These are phyloP conservation scores for Tachysurus fulvidraco DNA, from an alignment of 2,113 vertebrate genomes.

Conservation along the genomic window DNA sequence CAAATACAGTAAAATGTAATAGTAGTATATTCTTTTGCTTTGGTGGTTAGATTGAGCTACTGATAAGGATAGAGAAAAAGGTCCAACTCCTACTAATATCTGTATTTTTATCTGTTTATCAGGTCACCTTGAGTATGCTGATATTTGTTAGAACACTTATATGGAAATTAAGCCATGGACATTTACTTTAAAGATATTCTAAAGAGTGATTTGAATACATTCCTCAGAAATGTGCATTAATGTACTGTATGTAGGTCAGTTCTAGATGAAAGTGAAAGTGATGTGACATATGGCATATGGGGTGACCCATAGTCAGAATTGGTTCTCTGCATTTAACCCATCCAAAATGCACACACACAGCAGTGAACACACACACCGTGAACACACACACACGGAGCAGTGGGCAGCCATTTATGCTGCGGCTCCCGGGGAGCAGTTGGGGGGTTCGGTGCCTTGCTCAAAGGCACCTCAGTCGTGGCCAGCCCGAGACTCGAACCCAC, in stretches of 20 bases:
- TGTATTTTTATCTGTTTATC: background rate
- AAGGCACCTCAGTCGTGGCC: too few relatives aligned
- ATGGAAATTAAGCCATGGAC: background rate
- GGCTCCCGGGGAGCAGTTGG: too few relatives aligned
- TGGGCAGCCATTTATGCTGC: too few relatives aligned
- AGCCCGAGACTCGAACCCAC: too few relatives aligned
- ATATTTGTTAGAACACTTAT: background rate
- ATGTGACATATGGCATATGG: too few relatives aligned
- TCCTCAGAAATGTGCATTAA: background rate
- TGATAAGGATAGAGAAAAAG: background rate
- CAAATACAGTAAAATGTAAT: background rate
- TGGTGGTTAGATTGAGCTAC: background rate
- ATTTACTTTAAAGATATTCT: background rate
- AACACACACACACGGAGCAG: too few relatives aligned
- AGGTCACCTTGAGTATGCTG: background rate
- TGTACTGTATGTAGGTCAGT: background rate
- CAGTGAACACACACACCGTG: too few relatives aligned
- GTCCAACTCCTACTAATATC: background rate
- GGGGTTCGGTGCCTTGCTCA: too few relatives aligned
- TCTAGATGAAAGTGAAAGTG: too few relatives aligned
- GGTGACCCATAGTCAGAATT: too few relatives aligned
- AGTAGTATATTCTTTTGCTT: background rate
- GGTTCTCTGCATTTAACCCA: too few relatives aligned
- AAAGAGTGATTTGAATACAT: background rate
- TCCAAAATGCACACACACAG: too few relatives aligned